phyloP scores from a whole-genome alignment of 2,888 invertebrate species.

The Ypsolopha scabrella region DNA sequence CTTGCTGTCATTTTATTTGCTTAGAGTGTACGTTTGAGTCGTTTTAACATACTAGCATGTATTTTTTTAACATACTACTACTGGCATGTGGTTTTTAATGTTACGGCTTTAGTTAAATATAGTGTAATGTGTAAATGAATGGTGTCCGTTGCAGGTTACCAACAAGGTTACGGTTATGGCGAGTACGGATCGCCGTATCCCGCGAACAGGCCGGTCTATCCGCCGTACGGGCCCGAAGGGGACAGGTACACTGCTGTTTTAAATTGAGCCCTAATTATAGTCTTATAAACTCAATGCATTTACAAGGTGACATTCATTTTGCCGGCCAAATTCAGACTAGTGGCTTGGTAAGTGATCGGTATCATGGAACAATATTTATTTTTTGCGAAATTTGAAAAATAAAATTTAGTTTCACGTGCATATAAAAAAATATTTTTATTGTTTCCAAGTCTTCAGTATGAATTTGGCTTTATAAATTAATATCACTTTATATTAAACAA shows the following conservation, averaged over 20 bases:
- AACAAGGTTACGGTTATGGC: constrained; percentile 72
- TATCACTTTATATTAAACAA: too few relatives aligned
- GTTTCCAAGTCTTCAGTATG: too few relatives aligned
- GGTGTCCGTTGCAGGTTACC: constrained; percentile 63
- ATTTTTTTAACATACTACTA: not conserved
- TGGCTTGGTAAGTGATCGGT: too few relatives aligned
- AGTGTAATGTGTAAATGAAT: not conserved
- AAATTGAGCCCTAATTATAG: constrained; percentile 13
- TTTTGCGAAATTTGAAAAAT: too few relatives aligned
- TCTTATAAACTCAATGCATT: constrained; percentile 7
- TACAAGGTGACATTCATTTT: too few relatives aligned
- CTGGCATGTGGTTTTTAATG: not conserved
- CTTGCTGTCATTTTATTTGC: not conserved
- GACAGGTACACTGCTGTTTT: constrained; percentile 65
- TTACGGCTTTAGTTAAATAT: not conserved
- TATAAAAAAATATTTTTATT: too few relatives aligned
- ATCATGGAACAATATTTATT: too few relatives aligned
- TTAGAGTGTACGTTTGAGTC: not conserved
- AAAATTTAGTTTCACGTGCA: too few relatives aligned
- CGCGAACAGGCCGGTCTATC: constrained; percentile 83
- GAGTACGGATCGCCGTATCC: constrained; percentile 78
- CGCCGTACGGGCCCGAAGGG: constrained; percentile 79
- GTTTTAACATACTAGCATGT: not conserved
- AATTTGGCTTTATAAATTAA: too few relatives aligned
- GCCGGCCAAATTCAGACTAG: too few relatives aligned